Evolutionary conservation across 2,888 invertebrate genomes (phyloP).

Genomic region (Amblyteles armatorius): DNA sequence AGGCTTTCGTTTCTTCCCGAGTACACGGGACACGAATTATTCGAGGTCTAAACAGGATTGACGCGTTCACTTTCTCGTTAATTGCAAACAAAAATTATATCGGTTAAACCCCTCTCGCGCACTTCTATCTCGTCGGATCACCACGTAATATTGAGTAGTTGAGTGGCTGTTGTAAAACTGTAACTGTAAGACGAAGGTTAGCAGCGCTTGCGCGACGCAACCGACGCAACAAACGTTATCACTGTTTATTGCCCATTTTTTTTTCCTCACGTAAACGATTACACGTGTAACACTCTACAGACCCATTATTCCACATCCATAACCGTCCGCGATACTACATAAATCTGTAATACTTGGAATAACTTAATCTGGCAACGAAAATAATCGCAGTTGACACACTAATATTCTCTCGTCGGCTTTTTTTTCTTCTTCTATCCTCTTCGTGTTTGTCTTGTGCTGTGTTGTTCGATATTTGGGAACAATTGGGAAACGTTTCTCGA

Average conservation of each 20-base stretch:
- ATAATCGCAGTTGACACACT: slow-evolving; percentile 7
- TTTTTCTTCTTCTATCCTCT: not conserved
- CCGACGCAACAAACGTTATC: slow-evolving; percentile 9
- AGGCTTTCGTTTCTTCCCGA: not conserved
- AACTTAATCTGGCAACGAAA: not conserved
- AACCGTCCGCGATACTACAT: not conserved
- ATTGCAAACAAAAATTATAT: not conserved
- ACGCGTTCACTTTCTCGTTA: not conserved
- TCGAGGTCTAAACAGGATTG: not conserved
- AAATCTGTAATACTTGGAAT: not conserved
- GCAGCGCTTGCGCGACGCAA: slow-evolving; percentile 54
- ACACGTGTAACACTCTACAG: not conserved
- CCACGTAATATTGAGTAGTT: slow-evolving; percentile 14
- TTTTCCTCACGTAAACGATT: not conserved
- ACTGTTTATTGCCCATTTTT: slow-evolving; percentile 35
- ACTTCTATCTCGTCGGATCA: slow-evolving; percentile 4
- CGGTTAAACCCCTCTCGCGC: not conserved
- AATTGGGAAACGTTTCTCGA: not conserved
- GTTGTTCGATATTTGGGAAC: slow-evolving; percentile 1
- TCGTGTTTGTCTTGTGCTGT: not conserved
- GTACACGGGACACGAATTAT: not conserved
- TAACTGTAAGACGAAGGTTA: slow-evolving; percentile 47
- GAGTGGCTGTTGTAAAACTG: slow-evolving; percentile 8
- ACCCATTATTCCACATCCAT: not conserved
- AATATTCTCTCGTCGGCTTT: not conserved